These are phyloP conservation scores for Oncorhynchus keta DNA, from an alignment of 2,113 vertebrate genomes.

Conservation along the genomic window DNA sequence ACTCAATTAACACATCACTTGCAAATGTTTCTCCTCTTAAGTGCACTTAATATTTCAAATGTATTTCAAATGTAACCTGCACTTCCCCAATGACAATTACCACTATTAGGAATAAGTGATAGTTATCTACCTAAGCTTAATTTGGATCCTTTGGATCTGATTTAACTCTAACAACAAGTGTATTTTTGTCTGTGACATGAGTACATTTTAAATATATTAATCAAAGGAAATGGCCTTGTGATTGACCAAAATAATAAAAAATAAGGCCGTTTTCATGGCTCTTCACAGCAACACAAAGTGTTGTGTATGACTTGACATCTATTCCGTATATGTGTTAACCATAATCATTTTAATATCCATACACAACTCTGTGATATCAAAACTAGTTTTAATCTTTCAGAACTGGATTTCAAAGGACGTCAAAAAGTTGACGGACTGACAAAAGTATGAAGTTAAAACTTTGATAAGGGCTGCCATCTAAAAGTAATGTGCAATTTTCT, in stretches of 20 bases:
- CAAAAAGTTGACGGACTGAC: too few species aligned
- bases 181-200: neutral
- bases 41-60: neutral
- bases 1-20: neutral
- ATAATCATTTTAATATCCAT: neutral
- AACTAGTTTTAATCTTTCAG: too few species aligned
- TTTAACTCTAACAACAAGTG: neutral
- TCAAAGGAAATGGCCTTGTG: neutral
- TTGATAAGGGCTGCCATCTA: too few species aligned
- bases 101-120: neutral
- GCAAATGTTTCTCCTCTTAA: neutral
- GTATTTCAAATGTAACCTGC: neutral
- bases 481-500: neutral
- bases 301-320: neutral
- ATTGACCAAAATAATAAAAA: neutral
- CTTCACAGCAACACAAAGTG: neutral
- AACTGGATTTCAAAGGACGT: too few species aligned
- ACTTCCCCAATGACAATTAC: neutral
- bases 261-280: neutral
- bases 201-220: neutral
- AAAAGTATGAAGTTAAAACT: too few species aligned
- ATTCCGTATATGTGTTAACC: neutral
- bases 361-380: neutral
- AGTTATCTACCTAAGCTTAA: neutral
- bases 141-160: neutral